phyloP scores from a whole-genome alignment of 2,888 invertebrate genomes.

The Cerastoderma edule region DNA sequence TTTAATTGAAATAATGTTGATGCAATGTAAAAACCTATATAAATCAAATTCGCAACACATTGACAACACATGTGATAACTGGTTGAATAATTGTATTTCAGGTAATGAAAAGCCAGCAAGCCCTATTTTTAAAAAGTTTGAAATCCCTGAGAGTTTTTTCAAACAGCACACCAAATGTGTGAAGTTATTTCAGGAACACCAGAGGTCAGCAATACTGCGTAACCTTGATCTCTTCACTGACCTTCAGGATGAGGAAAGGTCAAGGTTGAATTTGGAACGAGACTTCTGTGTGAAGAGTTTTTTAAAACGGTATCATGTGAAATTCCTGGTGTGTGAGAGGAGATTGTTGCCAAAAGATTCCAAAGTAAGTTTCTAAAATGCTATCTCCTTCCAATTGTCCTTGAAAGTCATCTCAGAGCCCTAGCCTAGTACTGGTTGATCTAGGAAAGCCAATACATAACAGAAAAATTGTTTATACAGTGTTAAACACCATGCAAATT shows the following conservation, averaged over 20 bases:
- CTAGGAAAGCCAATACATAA: too few relatives aligned
- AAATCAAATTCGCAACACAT: too few relatives aligned
- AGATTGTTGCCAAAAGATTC: conserved; percentile 54
- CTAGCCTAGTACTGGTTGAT: too few relatives aligned
- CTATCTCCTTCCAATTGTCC: too few relatives aligned
- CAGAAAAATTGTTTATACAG: too few relatives aligned
- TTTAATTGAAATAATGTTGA: too few relatives aligned
- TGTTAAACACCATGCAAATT: too few relatives aligned
- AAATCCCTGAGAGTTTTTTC: conserved; percentile 70
- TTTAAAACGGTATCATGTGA: conserved; percentile 55
- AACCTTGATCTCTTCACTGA: conserved; percentile 69
- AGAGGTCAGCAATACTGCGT: conserved; percentile 69
- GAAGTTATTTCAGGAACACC: conserved; percentile 64
- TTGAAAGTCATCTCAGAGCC: too few relatives aligned
- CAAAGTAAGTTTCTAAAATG: conserved; percentile 35
- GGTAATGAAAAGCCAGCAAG: conserved; percentile 37
- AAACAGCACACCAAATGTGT: conserved; percentile 68
- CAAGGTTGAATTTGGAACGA: conserved; percentile 48
- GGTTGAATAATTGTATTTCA: conserved; percentile 9
- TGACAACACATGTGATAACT: too few relatives aligned
- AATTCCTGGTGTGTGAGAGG: conserved; percentile 38
- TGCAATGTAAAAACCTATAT: too few relatives aligned
- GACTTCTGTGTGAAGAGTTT: conserved; percentile 64
- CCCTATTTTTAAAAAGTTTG: conserved; percentile 41
- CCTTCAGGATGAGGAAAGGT: conserved; percentile 45